Evolutionary conservation across 2,113 vertebrate genomes (phyloP).

Genomic region (Brachyistius frenatus): DNA sequence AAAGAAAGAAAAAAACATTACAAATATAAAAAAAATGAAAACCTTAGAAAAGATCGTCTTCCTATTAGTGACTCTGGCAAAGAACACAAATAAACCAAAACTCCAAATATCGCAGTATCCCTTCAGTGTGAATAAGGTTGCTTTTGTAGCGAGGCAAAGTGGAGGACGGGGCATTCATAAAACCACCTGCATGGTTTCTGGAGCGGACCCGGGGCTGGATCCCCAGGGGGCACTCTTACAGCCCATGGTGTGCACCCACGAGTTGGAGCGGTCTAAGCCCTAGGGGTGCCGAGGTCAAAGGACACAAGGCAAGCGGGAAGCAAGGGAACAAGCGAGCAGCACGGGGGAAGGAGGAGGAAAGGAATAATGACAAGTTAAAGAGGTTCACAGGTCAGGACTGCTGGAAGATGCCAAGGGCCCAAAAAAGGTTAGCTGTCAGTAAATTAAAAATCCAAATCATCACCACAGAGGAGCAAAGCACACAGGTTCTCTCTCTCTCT

Average conservation of each 20-base stretch:
- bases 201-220: constrained; percentile 97
- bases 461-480: constrained; percentile 62
- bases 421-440: constrained; percentile 68
- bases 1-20: too few relatives aligned
- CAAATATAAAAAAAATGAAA: neutral
- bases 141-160: constrained; percentile 63
- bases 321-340: constrained; percentile 81
- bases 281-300: constrained; percentile 91
- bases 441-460: constrained; percentile 57
- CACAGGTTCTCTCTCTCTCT: constrained; percentile 39
- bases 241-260: constrained; percentile 99
- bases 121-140: constrained; percentile 57
- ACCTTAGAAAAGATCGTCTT: neutral
- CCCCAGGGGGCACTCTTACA: constrained; percentile 98
- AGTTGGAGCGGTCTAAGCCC: constrained; percentile 99
- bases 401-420: constrained; percentile 63
- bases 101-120: constrained; percentile 72
- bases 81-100: constrained; percentile 69
- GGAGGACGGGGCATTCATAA: constrained; percentile 77
- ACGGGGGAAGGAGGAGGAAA: constrained; percentile 78
- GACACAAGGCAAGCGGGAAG: constrained; percentile 86
- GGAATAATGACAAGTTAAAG: constrained; percentile 86
- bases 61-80: constrained; percentile 25
- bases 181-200: constrained; percentile 99
- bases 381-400: constrained; percentile 77